Conservation (phyloP, 2,797 vertebrate genomes). For the Sorex maritimensis region DNA sequence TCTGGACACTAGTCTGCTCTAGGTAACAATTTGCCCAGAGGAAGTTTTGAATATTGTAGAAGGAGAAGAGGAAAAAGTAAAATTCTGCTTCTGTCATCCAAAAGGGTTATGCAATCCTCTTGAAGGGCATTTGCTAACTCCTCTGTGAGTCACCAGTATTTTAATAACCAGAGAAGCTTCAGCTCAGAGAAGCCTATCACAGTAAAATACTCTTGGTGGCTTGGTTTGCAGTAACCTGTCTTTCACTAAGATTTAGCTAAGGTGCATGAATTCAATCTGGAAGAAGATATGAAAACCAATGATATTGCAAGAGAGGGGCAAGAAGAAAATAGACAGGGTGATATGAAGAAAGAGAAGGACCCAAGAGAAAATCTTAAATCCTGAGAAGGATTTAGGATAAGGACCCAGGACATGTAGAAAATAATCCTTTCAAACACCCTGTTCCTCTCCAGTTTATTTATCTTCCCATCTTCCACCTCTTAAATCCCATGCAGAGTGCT, state of each 20-base stretch:
- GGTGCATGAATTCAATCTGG: background rate
- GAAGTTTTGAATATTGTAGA: background rate
- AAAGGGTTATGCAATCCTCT: background rate
- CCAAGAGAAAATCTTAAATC: too few species aligned
- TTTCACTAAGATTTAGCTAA: constrained; percentile 5
- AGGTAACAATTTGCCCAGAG: background rate
- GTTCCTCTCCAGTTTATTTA: too few species aligned
- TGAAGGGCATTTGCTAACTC: constrained; percentile 15
- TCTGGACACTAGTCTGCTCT: background rate
- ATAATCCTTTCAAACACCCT: too few species aligned
- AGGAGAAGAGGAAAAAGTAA: background rate
- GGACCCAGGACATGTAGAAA: too few species aligned
- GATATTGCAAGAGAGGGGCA: too few species aligned
- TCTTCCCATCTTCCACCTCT: too few species aligned
- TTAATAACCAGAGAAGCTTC: background rate
- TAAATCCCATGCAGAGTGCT: too few species aligned
- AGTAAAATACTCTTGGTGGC: background rate
- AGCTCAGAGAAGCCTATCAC: background rate
- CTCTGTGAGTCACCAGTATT: background rate
- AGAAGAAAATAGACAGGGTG: too few species aligned
- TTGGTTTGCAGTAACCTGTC: background rate
- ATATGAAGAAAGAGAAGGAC: too few species aligned
- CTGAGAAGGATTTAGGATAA: too few species aligned
- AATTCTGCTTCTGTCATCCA: constrained; percentile 13
- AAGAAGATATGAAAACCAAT: background rate